phyloP scores from a whole-genome alignment of 2,797 vertebrate genomes.

The Cyclura pinguis region DNA sequence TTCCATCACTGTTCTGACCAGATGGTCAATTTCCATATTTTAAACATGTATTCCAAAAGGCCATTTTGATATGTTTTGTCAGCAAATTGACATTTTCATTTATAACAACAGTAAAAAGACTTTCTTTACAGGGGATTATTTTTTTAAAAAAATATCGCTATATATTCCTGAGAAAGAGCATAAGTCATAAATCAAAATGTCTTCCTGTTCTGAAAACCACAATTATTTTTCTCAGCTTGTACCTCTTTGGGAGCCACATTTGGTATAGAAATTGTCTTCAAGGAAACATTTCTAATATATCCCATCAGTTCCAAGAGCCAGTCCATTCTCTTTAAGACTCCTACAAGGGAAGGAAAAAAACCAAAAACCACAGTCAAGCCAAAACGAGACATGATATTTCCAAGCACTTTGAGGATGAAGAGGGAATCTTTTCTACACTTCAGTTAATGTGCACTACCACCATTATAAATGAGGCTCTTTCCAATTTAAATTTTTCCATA shows the following conservation, averaged over 20 bases:
- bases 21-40: conserved; percentile 36
- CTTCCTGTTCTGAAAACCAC: conserved; percentile 45
- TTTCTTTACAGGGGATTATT: conserved; percentile 44
- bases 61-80: conserved; percentile 4
- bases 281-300: conserved; percentile 87
- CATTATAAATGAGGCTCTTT: neutral
- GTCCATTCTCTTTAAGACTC: conserved; percentile 88
- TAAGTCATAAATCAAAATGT: neutral
- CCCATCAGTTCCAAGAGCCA: conserved; percentile 97
- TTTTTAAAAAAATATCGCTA: conserved; percentile 14
- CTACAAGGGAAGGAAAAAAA: conserved; percentile 73
- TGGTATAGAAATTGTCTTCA: conserved; percentile 75
- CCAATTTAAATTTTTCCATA: neutral
- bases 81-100: conserved; percentile 36
- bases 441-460: neutral
- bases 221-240: conserved; percentile 40
- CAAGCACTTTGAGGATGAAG: neutral
- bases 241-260: conserved; percentile 83
- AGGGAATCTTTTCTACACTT: neutral
- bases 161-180: conserved; percentile 29
- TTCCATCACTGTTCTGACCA: neutral
- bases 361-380: neutral
- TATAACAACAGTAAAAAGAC: conserved; percentile 13
- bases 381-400: neutral
- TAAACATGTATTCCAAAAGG: conserved; percentile 35